These are phyloP conservation scores for Pseudococcus longispinus DNA, from an alignment of 2,888 invertebrate species.

Conservation along the genomic window DNA sequence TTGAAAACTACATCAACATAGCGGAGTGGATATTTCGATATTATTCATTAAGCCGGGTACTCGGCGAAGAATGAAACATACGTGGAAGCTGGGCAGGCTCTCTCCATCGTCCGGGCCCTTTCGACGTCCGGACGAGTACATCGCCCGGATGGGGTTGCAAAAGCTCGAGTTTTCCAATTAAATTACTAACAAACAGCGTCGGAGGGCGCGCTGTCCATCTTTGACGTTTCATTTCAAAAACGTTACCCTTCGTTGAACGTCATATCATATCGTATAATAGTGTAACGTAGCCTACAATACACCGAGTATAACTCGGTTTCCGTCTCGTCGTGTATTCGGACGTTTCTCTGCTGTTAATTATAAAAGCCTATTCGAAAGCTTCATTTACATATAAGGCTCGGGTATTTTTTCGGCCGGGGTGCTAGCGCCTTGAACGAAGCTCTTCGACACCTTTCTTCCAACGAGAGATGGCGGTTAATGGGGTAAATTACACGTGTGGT, in stretches of 20 bases:
- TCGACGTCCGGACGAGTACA: background rate
- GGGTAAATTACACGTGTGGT: background rate
- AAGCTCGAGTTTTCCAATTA: conserved; percentile 51
- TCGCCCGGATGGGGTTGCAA: background rate
- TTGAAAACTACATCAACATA: background rate
- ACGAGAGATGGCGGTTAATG: background rate
- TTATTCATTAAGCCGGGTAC: conserved; percentile 33
- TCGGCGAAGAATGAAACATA: conserved; percentile 16
- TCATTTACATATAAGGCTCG: conserved; percentile 17
- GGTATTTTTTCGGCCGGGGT: background rate
- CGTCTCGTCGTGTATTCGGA: background rate
- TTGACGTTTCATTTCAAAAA: conserved; percentile 52
- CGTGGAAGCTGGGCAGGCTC: background rate
- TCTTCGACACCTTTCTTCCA: background rate
- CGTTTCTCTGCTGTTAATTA: conserved; percentile 12
- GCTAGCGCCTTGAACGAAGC: background rate
- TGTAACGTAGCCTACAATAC: background rate
- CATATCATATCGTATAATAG: conserved; percentile 24
- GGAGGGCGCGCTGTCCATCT: conserved; percentile 43
- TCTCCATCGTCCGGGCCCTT: background rate
- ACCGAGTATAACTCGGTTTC: background rate
- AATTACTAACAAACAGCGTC: conserved; percentile 50
- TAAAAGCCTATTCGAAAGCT: background rate
- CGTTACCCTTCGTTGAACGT: conserved; percentile 31
- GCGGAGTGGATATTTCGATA: conserved; percentile 1